Evolutionary conservation across 2,113 vertebrate species (phyloP), one percentile per base, ranked within the genome.

Genomic region (Apaloderma vittatum): DNA sequence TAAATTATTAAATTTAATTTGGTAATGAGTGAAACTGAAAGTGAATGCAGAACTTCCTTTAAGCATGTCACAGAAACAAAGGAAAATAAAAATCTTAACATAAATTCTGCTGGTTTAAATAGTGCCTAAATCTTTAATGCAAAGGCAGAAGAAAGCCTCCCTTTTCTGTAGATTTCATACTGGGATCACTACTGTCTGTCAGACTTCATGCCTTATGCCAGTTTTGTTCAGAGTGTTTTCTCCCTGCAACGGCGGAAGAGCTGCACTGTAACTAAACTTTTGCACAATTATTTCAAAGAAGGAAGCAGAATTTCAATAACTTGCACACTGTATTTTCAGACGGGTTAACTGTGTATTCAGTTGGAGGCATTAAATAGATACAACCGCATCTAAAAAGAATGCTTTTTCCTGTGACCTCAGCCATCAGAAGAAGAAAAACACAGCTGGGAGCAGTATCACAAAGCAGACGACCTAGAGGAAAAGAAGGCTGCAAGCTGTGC

Each of bases 401-500:
- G 63, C 15, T 90, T 97, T 94, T 96, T 84, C 91, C 68, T 87
- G 90, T 96, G 93, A 94, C 93, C 87, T 96, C 92, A 90, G 74
- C 65, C 15, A 3, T 91, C 88, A 92, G 86, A 83, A 95, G 90
- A 91, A 94, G 82, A 91, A 95, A 96, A 96, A 94, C 95, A 96
- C 96, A 97, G 95, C 96, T 95, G 96, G 95, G 94, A 97, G 81
- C 63, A 84, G 75, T 61, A 93, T 95, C 87, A 95, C 91, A 97
- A 97, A 91, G 85, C 93, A 87, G 91, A 84, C 4, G 6, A 80
- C 32, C 86, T 88, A 45, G 86, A 84, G 89, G 82, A 90, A 79
- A 89, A 83, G 91, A 76, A 65, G 86, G 86, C 91, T 93, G 94
- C 96, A 94, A 96, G 95, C 96, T 96, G 95, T 89, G 91, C 46